Conservation (phyloP, 2,888 invertebrate species). For the Serripes groenlandicus region DNA sequence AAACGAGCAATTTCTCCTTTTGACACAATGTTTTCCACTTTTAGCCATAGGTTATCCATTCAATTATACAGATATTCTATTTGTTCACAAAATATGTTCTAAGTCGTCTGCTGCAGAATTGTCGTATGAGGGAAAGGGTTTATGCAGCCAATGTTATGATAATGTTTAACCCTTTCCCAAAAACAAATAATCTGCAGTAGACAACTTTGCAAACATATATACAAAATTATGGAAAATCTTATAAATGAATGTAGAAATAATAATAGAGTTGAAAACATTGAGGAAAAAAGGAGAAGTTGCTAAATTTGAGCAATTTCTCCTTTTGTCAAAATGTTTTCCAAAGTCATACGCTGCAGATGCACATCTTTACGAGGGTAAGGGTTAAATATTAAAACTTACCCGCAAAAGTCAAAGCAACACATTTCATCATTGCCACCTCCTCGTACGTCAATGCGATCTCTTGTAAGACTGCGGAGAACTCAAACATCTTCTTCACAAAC, state of each 20-base stretch:
- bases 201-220: too few relatives aligned
- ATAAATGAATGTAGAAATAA: background rate
- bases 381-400: slow-evolving; percentile 65
- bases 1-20: background rate
- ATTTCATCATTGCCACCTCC: slow-evolving; percentile 73
- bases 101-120: too few relatives aligned
- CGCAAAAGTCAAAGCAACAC: slow-evolving; percentile 73
- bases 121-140: too few relatives aligned
- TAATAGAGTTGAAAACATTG: background rate
- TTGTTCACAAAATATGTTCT: too few relatives aligned
- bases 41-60: too few relatives aligned
- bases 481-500: slow-evolving; percentile 72
- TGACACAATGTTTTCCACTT: background rate
- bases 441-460: slow-evolving; percentile 66
- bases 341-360: background rate
- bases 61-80: too few relatives aligned
- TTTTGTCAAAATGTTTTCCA: background rate
- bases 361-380: background rate
- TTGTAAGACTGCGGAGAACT: slow-evolving; percentile 70
- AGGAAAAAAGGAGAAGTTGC: background rate
- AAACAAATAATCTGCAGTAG: background rate
- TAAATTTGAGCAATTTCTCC: background rate
- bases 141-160: too few relatives aligned
- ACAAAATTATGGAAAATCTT: too few relatives aligned
- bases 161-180: background rate